Evolutionary conservation across 2,797 vertebrate genomes (phyloP).

Genomic region (Tachyglossus aculeatus): DNA sequence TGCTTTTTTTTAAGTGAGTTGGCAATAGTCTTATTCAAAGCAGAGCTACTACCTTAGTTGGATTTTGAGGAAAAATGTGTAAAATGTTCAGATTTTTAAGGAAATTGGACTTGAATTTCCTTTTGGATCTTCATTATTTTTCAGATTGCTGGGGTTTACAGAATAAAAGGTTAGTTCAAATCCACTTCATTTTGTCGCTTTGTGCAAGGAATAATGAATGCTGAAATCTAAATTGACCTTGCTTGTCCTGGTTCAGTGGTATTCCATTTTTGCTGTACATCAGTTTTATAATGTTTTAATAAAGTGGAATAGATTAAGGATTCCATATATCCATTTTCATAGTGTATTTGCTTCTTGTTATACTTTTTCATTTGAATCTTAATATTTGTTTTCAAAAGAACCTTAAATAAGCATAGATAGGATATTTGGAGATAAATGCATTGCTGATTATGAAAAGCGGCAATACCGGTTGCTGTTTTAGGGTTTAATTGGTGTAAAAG

Average conservation of each 20-base stretch:
- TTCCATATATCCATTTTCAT: not conserved
- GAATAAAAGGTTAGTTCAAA: not conserved
- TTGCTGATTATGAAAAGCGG: too few species aligned
- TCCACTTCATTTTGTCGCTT: not conserved
- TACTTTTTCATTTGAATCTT: too few species aligned
- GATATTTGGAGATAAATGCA: not conserved
- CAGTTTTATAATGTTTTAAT: not conserved
- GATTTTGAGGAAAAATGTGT: not conserved
- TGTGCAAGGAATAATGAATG: not conserved
- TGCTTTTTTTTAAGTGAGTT: too few species aligned
- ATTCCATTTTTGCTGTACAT: not conserved
- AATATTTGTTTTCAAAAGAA: too few species aligned
- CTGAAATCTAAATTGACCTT: not conserved
- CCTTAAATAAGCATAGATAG: too few species aligned
- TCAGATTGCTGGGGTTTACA: not conserved
- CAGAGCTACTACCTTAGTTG: too few species aligned
- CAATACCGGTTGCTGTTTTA: too few species aligned
- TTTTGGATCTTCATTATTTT: conserved; percentile 4
- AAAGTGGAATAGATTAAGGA: not conserved
- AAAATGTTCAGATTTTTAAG: not conserved
- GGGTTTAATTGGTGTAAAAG: too few species aligned
- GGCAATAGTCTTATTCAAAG: too few species aligned
- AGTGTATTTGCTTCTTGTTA: too few species aligned
- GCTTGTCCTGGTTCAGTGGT: not conserved
- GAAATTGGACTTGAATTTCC: not conserved